Evolutionary conservation across 2,113 vertebrate species (phyloP), one percentile per base, ranked within the genome.

Genomic region (Paramisgurnus dabryanus): DNA sequence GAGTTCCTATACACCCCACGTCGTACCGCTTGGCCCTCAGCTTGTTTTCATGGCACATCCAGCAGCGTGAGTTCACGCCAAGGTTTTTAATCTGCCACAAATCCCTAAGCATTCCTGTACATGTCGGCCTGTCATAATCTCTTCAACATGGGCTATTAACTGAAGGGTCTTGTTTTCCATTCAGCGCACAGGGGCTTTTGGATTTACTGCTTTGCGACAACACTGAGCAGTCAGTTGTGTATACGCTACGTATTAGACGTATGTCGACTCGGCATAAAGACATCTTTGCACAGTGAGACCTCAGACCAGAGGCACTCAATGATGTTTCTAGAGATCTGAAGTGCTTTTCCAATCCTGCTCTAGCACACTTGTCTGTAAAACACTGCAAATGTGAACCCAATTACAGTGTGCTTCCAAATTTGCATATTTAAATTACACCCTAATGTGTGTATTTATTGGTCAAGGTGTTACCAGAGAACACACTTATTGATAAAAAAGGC

Each of bases 121-220:
- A 80, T 81, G 83, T 79, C 84, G 78, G 77, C 49, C 82, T 75
- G 76, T 85, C 77, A 79, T 86, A 80, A 86, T 87, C 75, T 77
- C 50, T 49, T 73, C 67, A 77, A 45, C 74, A 60, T 11, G 71
- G 77, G 80, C 84, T 85, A 85, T 85, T 84, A 80, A 79, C 47
- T 75, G 50, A 86, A 72, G 75, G 79, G 18, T 57, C 45, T 76
- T 43, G 11, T 39, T 70, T 39, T 73, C 82, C 61, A 49, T 83
- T 65, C 65, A 78, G 78, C 70, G 55, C 65, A 50, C 15, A 39
- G 39, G 68, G 40, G 78, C 74, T 73, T 49, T 77, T 68, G 76
- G 40, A 80, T 74, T 73, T 75, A 34, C 39, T 49, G 27, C 13
- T 53, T 55, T 45, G 61, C 55, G 55, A 77, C 60, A 41, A 7